Evolutionary conservation across 2,113 vertebrate genomes (phyloP).

Genomic region (Lophotis ruficrista): DNA sequence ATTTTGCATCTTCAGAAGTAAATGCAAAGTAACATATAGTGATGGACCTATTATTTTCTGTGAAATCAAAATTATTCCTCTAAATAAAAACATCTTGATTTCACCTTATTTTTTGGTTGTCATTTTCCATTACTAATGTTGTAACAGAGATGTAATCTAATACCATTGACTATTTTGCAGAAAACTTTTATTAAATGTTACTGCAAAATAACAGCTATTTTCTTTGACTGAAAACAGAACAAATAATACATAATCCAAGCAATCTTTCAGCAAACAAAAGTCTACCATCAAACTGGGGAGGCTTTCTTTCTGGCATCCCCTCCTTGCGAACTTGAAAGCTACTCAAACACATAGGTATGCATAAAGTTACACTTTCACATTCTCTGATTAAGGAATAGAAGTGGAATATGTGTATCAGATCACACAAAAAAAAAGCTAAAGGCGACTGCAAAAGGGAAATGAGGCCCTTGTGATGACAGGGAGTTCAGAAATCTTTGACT

Average conservation of each 20-base stretch:
- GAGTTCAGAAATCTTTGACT: neutral
- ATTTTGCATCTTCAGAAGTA: conserved; percentile 63
- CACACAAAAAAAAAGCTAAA: neutral
- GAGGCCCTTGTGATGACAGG: neutral
- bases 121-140: conserved; percentile 56
- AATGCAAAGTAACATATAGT: conserved; percentile 42
- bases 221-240: conserved; percentile 14
- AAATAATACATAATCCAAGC: conserved; percentile 35
- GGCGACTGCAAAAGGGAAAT: neutral
- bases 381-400: conserved; percentile 9
- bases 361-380: neutral
- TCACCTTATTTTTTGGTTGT: conserved; percentile 51
- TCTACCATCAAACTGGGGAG: neutral
- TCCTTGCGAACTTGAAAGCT: neutral
- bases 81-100: conserved; percentile 64
- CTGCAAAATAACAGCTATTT: conserved; percentile 54
- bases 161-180: neutral
- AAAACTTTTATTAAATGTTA: conserved; percentile 65
- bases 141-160: conserved; percentile 47
- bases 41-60: conserved; percentile 56
- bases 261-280: conserved; percentile 34
- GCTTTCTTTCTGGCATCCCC: neutral
- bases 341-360: neutral
- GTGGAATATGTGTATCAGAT: neutral
- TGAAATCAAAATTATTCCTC: conserved; percentile 67